These are phyloP conservation scores for Rattus norvegicus DNA, from an alignment of 2,113 vertebrate genomes.

Conservation along the genomic window DNA sequence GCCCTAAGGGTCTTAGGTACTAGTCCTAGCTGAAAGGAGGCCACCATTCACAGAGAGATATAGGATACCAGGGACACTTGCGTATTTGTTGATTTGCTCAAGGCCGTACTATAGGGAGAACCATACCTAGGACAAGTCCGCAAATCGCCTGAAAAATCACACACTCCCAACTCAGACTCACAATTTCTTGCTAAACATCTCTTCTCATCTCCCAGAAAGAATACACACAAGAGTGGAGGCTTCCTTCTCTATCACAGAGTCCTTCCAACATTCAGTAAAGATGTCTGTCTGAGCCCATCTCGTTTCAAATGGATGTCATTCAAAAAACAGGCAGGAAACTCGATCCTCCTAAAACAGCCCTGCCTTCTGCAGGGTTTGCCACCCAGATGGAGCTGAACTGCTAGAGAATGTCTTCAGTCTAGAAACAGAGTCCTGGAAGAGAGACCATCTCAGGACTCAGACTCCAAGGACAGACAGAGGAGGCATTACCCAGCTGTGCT, in stretches of 20 bases:
- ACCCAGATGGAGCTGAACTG: neutral
- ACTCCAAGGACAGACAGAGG: too few species aligned
- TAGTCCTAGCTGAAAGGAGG: constrained; percentile 14
- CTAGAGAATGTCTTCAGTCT: neutral
- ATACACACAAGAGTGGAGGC: neutral
- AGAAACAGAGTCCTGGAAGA: neutral
- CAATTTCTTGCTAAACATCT: too few species aligned
- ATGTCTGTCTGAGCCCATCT: neutral
- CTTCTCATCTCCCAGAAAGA: neutral
- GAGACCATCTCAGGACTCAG: neutral
- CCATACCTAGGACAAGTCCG: neutral
- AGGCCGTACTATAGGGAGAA: constrained; percentile 26
- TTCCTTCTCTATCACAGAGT: neutral
- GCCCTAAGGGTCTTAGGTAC: neutral
- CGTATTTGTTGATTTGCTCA: neutral
- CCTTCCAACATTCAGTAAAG: neutral
- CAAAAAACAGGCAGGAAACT: neutral
- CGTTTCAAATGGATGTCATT: neutral
- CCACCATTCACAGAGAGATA: constrained; percentile 1
- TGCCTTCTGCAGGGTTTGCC: neutral
- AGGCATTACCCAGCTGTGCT: neutral
- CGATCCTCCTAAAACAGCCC: neutral
- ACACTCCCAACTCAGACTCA: neutral
- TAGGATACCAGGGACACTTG: fast-evolving
- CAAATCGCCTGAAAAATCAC: neutral